Percentiles rank a stretch among this genome's conserved stretches.
phyloP scores from a whole-genome alignment of 1,140 invertebrate species.

The Cyphomyrmex costatus region DNA sequence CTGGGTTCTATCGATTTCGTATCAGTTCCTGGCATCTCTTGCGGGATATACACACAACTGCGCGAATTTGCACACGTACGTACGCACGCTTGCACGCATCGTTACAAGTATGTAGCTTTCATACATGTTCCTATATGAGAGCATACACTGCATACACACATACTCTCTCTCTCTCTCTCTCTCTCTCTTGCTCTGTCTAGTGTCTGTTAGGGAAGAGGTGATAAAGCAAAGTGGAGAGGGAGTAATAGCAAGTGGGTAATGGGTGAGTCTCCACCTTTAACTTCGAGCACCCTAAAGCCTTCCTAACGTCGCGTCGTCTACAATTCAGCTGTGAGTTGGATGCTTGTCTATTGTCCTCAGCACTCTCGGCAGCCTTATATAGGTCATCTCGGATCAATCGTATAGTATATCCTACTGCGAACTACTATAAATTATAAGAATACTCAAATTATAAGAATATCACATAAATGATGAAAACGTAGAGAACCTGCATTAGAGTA shows the following conservation, averaged over 20 bases:
- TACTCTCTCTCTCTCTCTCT: not conserved
- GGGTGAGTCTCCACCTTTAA: constrained; percentile 47
- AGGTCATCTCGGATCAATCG: constrained; percentile 35
- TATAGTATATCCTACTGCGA: constrained; percentile 4
- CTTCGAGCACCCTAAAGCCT: constrained; percentile 56
- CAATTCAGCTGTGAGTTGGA: constrained; percentile 23
- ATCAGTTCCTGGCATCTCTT: constrained; percentile 71
- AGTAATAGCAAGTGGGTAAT: constrained; percentile 63
- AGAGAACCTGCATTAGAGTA: not conserved
- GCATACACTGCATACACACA: no score
- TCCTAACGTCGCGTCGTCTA: constrained; percentile 14
- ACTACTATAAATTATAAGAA: constrained; percentile 13
- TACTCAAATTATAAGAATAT: constrained; percentile 25
- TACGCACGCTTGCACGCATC: not conserved
- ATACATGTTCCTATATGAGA: constrained; percentile 17
- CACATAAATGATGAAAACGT: not conserved
- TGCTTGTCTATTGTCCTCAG: constrained; percentile 35
- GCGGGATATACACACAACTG: constrained; percentile 38
- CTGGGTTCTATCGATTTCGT: constrained; percentile 69
- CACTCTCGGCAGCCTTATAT: constrained; percentile 10
- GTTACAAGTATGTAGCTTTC: constrained; percentile 1
- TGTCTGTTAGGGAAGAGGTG: constrained; percentile 3
- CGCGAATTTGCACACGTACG: not conserved
- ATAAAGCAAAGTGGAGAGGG: constrained; percentile 64
- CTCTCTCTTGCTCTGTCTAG: not conserved